Conservation (phyloP, 2,113 vertebrate genomes). For the Menura novaehollandiae region DNA sequence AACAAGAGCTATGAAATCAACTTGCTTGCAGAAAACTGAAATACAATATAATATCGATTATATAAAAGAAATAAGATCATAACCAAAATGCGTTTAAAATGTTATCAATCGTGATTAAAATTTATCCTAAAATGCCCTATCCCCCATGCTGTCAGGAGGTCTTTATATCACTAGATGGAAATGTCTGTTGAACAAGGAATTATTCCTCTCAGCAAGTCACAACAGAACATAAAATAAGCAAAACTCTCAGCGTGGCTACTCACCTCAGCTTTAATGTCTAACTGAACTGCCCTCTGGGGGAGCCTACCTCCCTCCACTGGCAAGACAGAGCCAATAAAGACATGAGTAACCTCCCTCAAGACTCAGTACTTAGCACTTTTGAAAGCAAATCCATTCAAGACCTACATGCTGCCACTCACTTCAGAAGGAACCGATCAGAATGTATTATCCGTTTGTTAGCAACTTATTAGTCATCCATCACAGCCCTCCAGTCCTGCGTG, state of each 20-base stretch:
- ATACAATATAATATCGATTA: not conserved
- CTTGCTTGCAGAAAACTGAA: not conserved
- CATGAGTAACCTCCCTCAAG: not conserved
- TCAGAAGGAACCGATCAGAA: not conserved
- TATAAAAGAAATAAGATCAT: not conserved
- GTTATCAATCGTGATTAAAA: not conserved
- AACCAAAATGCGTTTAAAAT: not conserved
- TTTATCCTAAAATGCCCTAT: not conserved
- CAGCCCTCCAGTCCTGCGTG: not conserved
- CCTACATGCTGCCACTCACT: constrained; percentile 3
- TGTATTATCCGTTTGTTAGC: not conserved
- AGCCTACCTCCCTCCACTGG: not conserved
- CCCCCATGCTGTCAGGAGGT: not conserved
- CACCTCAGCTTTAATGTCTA: not conserved
- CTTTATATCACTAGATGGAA: not conserved
- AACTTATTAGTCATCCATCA: not conserved
- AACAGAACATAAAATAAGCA: not conserved
- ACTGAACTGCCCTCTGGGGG: constrained; percentile 13
- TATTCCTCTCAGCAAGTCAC: not conserved
- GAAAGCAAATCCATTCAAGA: constrained; percentile 1
- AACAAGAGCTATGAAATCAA: constrained; percentile 7
- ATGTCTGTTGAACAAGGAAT: not conserved
- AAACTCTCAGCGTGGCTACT: not conserved
- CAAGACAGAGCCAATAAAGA: not conserved
- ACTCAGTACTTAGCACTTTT: not conserved